Base-by-base conservation (phyloP, 1,140 invertebrate genomes). In the Leptoteleia sp. region DNA sequence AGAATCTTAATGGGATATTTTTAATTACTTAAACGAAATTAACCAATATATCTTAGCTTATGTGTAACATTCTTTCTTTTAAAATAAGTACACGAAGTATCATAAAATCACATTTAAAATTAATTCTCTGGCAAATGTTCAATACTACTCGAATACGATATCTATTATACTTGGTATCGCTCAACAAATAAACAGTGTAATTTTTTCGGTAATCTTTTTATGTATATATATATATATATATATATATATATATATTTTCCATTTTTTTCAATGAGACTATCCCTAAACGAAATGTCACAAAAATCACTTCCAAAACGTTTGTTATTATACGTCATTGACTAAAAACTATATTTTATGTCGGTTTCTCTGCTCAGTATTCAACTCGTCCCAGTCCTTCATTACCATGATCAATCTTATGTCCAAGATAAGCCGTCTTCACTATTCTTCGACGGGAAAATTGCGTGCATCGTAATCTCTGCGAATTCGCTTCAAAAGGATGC, bases 91-190 rank as follows among this genome's bases (percentile, higher is more conserved):
- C 57, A 16, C 42, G 52, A 50, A 50, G 47, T 48, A 40, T 59
- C 35, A 25, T 50, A 52, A 48, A 42, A 62, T 47, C 33, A 54
- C 22, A 54, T 76, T 76, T 52, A 54, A 55, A 50, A 67, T 45
- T 68, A 76, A 76, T 71, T 76, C 72, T 47, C 47, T 47, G 72
- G 55, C 54, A 61, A 67, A 76, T 76, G 22, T 37, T 62, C 67
- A 38, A 65, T 25, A 67, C 55, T 52, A 61, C 15, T 47, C 17
- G 38, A 40, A 61, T 76, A 52, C 25, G 64, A 11, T 43, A 42
- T 47, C 48, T 54, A 72, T 12, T n/a, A 22, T 22, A 22, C 19
- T 22, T 22, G 19, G n/a, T n/a, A n/a, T n/a, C n/a, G n/a, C n/a
- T n/a, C n/a, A n/a, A n/a, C n/a, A n/a, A n/a, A n/a, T n/a, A n/a